A percentile compares a stretch with the other conserved stretches of the same genome.
These are phyloP conservation scores for Psittacula cyanocephala DNA, from an alignment of 2,113 vertebrate species.

Conservation along the genomic window DNA sequence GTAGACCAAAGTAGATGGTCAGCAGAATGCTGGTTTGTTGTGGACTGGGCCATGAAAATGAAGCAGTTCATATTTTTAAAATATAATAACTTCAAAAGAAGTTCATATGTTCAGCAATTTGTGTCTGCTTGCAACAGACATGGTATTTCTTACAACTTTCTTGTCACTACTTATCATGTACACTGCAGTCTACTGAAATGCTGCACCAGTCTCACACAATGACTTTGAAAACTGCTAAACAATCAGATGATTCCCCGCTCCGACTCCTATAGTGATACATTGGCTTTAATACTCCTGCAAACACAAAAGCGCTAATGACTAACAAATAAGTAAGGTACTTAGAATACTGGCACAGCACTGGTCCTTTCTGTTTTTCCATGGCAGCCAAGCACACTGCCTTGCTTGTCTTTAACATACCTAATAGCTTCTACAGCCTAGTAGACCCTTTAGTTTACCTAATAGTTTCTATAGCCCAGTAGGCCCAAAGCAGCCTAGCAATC, in stretches of 20 bases:
- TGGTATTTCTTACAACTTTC: neutral
- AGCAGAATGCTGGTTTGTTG: neutral
- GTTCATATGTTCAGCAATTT: neutral
- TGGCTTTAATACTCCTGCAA: neutral
- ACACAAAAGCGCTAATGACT: neutral
- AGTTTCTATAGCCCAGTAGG: neutral
- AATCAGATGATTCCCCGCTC: neutral
- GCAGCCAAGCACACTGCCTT: neutral
- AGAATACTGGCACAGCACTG: neutral
- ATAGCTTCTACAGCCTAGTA: neutral
- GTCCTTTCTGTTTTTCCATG: neutral
- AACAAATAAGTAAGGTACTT: neutral
- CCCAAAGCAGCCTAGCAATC: neutral
- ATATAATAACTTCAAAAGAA: neutral
- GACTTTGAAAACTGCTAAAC: neutral
- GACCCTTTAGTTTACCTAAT: neutral
- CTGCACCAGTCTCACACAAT: neutral
- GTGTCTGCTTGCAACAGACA: neutral
- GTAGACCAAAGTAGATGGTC: neutral
- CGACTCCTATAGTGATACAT: rapidly evolving
- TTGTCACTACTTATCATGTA: neutral
- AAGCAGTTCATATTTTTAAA: neutral
- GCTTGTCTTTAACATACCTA: neutral
- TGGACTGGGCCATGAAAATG: neutral
- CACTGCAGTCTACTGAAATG: neutral